phyloP scores from a whole-genome alignment of 1,140 invertebrate species.

The Agrypnia vestita region DNA sequence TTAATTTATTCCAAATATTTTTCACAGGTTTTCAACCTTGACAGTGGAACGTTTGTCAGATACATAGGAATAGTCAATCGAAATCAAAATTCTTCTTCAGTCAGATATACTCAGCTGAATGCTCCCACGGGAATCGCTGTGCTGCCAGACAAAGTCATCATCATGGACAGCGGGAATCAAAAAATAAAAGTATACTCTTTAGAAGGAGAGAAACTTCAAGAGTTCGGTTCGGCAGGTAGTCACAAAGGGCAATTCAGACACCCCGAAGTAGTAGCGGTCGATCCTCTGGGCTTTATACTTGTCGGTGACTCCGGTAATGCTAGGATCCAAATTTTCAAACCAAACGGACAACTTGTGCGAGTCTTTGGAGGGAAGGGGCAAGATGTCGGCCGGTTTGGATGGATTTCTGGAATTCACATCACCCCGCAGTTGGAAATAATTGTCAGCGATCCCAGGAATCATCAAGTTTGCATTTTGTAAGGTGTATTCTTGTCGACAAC shows the following conservation, averaged over 20 bases:
- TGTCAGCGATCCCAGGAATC: slow-evolving; percentile 81
- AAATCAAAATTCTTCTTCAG: slow-evolving; percentile 63
- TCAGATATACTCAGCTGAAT: slow-evolving; percentile 75
- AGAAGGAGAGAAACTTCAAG: slow-evolving; percentile 70
- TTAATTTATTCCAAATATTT: too few relatives aligned
- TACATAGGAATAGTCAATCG: slow-evolving; percentile 67
- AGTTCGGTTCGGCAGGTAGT: slow-evolving; percentile 77
- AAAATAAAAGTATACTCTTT: slow-evolving; percentile 76
- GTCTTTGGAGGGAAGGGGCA: slow-evolving; percentile 77
- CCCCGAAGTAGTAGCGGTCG: slow-evolving; percentile 80
- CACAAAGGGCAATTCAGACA: slow-evolving; percentile 78
- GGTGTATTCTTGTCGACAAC: too few relatives aligned
- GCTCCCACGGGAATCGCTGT: slow-evolving; percentile 82
- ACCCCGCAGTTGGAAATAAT: slow-evolving; percentile 79
- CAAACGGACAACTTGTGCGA: slow-evolving; percentile 76
- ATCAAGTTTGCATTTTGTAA: slow-evolving; percentile 81
- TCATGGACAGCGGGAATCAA: slow-evolving; percentile 80
- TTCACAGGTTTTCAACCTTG: slow-evolving; percentile 68
- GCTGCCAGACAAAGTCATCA: slow-evolving; percentile 70
- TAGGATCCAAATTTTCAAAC: slow-evolving; percentile 82
- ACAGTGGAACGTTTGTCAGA: slow-evolving; percentile 68
- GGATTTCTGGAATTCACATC: slow-evolving; percentile 81
- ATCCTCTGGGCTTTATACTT: slow-evolving; percentile 81
- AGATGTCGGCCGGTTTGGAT: slow-evolving; percentile 78
- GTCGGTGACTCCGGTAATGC: slow-evolving; percentile 87